Percentiles rank a stretch among this genome's conserved stretches.
Conservation (phyloP, 2,113 vertebrate genomes). For the Falcunculus frontatus region DNA sequence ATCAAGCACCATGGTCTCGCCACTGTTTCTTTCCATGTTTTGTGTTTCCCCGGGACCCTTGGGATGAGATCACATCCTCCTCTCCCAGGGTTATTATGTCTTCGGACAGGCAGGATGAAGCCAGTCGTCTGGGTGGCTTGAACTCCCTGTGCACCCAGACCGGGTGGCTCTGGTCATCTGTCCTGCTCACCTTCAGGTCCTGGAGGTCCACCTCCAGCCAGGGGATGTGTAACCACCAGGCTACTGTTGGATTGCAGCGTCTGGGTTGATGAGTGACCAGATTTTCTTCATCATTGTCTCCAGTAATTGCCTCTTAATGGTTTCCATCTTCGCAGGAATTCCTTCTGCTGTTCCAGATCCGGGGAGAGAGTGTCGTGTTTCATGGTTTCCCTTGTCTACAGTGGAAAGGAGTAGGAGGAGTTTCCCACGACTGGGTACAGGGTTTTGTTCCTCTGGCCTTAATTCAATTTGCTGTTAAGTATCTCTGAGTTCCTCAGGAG, state of each 20-base stretch:
- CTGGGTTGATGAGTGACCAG: background rate
- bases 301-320: constrained; percentile 35
- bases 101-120: constrained; percentile 29
- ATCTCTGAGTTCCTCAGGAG: constrained; percentile 8
- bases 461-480: constrained; percentile 36
- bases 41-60: constrained; percentile 36
- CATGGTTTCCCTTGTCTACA: constrained; percentile 33
- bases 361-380: constrained; percentile 15
- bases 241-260: background rate
- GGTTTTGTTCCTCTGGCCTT: constrained; percentile 31
- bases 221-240: background rate
- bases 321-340: background rate
- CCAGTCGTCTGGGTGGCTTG: constrained; percentile 13
- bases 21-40: constrained; percentile 43
- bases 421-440: constrained; percentile 8
- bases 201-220: background rate
- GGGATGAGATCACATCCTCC: constrained; percentile 63
- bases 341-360: background rate
- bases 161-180: background rate
- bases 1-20: constrained; percentile 1
- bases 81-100: constrained; percentile 48
- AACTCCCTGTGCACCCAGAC: background rate
- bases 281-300: constrained; percentile 8
- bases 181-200: background rate
- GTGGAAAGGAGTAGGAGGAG: constrained; percentile 35